Conservation (phyloP, 30 jellyfish, hydroid and myxozoan genomes). For the Cassiopea xamachana region DNA sequence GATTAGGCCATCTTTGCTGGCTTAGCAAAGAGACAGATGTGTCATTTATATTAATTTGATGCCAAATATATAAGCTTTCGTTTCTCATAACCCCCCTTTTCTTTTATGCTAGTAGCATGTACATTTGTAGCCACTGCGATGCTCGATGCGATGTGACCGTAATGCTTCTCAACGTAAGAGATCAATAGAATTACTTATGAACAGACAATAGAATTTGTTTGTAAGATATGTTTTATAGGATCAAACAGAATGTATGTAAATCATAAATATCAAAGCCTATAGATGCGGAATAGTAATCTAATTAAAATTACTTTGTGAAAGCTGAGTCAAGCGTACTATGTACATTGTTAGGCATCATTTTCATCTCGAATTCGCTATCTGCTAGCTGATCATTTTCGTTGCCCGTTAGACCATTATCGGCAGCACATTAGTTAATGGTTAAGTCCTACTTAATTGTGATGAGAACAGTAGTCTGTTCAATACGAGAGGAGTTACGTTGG, state of each 20-base stretch:
- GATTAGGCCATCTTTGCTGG: no score
- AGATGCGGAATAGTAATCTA: conserved; percentile 45
- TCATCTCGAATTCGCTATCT: conserved; percentile 7
- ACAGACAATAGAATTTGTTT: conserved; percentile 57
- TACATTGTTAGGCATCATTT: conserved; percentile 43
- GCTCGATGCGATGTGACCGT: background rate
- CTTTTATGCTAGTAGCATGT: background rate
- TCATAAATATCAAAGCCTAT: conserved; percentile 42
- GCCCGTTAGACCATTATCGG: conserved; percentile 43
- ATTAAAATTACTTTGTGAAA: conserved; percentile 57
- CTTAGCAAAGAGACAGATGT: no score
- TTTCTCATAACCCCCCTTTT: background rate
- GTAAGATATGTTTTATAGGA: conserved; percentile 47
- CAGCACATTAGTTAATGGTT: background rate
- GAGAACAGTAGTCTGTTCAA: background rate
- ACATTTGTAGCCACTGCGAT: background rate
- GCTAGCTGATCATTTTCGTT: conserved; percentile 6
- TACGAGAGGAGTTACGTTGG: background rate
- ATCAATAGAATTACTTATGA: conserved; percentile 31
- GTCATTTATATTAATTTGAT: background rate
- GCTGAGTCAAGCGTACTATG: conserved; percentile 59
- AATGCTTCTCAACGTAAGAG: conserved; percentile 24
- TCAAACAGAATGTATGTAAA: conserved; percentile 43
- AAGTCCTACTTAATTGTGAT: background rate
- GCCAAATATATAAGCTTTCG: background rate